Evolutionary conservation across 2,888 invertebrate species (phyloP).

Genomic region (Unio pictorum): DNA sequence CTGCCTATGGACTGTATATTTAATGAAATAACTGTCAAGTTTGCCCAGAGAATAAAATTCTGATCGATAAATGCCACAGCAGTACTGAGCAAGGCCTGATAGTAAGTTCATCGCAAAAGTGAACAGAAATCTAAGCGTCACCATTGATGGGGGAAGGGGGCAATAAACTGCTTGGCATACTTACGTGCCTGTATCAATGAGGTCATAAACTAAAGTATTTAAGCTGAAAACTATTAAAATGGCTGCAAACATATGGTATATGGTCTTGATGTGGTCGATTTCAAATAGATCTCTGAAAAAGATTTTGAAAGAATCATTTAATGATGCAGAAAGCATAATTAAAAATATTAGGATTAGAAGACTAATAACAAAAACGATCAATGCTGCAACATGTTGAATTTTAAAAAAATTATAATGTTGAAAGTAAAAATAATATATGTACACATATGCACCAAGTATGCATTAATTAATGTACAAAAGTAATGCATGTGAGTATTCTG

Average conservation of each 20-base stretch:
- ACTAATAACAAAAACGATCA: not conserved
- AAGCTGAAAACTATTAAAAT: slow-evolving; percentile 82
- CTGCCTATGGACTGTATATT: no score
- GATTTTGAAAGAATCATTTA: slow-evolving; percentile 12
- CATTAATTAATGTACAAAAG: no score
- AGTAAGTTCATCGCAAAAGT: no score
- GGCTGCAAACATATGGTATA: slow-evolving; percentile 88
- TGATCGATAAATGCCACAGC: no score
- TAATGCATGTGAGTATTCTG: no score
- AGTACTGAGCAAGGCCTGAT: no score
- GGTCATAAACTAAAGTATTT: slow-evolving; percentile 82
- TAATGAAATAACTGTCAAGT: no score
- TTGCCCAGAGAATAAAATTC: no score
- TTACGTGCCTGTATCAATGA: slow-evolving; percentile 84
- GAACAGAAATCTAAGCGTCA: not conserved
- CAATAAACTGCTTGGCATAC: slow-evolving; percentile 59
- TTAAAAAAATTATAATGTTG: no score
- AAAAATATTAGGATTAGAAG: not conserved
- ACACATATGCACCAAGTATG: no score
- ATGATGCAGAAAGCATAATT: not conserved
- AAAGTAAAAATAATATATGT: no score
- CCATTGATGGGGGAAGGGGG: not conserved
- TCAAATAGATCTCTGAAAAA: slow-evolving; percentile 79
- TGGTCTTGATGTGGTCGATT: slow-evolving; percentile 84
- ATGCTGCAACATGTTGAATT: no score